phyloP scores from a whole-genome alignment of 2,797 vertebrate genomes.

The Morelia viridis region DNA sequence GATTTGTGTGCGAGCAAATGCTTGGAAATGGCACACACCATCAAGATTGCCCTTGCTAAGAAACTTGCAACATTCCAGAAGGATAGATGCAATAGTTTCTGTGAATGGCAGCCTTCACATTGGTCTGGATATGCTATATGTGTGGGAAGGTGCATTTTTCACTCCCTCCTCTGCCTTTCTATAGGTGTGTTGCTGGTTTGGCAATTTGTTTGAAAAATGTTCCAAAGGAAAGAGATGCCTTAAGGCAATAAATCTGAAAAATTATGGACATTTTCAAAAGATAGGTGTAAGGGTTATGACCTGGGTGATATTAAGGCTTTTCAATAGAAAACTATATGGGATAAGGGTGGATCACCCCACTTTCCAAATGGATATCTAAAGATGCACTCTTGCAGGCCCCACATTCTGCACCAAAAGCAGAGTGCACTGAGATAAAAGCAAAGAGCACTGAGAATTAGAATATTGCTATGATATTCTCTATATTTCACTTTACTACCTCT shows the following conservation, averaged over 20 bases:
- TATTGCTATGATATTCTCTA: neutral
- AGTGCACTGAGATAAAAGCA: neutral
- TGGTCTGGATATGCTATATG: neutral
- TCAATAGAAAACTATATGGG: neutral
- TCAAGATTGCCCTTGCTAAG: neutral
- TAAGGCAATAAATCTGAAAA: neutral
- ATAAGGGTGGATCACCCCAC: neutral
- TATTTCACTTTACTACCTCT: neutral
- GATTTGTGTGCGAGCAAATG: neutral
- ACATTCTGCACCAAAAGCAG: neutral
- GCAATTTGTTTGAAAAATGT: neutral
- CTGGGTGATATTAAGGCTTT: neutral
- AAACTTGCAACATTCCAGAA: neutral
- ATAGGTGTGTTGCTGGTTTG: neutral
- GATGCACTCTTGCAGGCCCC: too few relatives aligned
- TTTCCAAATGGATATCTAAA: neutral
- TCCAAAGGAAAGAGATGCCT: neutral
- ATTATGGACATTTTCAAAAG: neutral
- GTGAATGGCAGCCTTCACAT: neutral
- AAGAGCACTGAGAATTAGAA: neutral
- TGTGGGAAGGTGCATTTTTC: neutral
- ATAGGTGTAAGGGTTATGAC: neutral
- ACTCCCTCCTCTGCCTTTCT: neutral
- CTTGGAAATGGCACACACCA: neutral
- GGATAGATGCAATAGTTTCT: neutral